Evolutionary conservation across 2,797 vertebrate species (phyloP), one percentile per base, ranked within the genome.

Genomic region (Sebastes iracundus): DNA sequence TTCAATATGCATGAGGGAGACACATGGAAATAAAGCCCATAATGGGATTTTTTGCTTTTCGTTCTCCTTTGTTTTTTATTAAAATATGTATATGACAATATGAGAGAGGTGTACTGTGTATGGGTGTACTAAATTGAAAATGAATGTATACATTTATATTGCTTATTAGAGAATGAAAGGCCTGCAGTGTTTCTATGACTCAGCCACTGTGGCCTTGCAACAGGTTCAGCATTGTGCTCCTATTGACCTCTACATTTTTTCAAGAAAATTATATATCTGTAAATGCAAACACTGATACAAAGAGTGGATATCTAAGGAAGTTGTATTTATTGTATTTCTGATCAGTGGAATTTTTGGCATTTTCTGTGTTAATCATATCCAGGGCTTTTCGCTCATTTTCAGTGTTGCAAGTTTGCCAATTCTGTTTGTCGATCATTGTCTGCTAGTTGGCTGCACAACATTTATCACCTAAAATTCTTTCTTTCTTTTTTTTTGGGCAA

Each of bases 1-100:
- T 80, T 84, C 60, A 82, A 56, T 81, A 82, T 88, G 74, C 11
- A 85, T 76, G 59, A 84, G 75, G 78, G 56, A 33, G 62, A 66
- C 42, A 28, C n/a, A n/a, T 81, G 70, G 56, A 60, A 66, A 75
- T 23, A 61, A 62, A 70, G 42, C 7, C 64, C 25, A 58, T 38
- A 46, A 32, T 35, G 23, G 35, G 14, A 4, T 63, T 52, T 59
- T 72, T 61, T 13, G 14, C 1, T 72, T 67, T 61, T 49, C 5
- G 5, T 70, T 75, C 53, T 59, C 7, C 70, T 62, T 46, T 30
- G 7, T 59, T 71, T 66, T 14, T 25, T 22, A 59, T 32, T 75
- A 2, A 23, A 53, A 72, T 33, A 30, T 13, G 5, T 30, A 27
- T 22, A 46, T 10, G 6, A 38, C 1, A 18, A 6, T 38, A 62